These are phyloP conservation scores for Bombyx huttoni DNA, from an alignment of 2,888 invertebrate genomes.

Conservation along the genomic window DNA sequence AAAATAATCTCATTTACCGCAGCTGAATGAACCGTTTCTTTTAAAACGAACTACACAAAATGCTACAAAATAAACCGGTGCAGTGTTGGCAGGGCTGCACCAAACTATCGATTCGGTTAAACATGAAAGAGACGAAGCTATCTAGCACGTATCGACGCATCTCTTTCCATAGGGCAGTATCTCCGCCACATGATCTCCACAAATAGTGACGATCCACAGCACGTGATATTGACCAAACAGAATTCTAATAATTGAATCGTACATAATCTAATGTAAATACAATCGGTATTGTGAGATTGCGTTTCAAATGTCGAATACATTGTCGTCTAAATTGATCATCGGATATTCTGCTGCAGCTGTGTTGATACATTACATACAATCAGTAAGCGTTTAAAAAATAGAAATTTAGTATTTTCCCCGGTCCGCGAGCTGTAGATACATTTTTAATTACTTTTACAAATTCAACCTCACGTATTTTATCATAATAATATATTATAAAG, in stretches of 20 bases:
- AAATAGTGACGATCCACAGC: slow-evolving; percentile 5
- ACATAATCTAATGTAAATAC: neutral
- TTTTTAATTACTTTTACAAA: no score
- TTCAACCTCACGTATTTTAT: no score
- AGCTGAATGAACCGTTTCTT: neutral
- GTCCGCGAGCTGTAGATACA: no score
- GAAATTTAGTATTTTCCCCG: no score
- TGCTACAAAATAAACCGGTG: neutral
- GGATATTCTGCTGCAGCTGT: neutral
- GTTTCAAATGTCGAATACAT: neutral
- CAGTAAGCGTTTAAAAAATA: no score
- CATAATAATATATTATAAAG: no score
- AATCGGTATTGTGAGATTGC: neutral
- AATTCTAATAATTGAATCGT: slow-evolving; percentile 8
- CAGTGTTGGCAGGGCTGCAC: slow-evolving; percentile 18
- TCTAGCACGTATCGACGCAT: slow-evolving; percentile 1
- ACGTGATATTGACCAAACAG: slow-evolving; percentile 6
- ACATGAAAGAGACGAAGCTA: slow-evolving; percentile 12
- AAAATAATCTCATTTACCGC: neutral
- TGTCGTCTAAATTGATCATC: neutral
- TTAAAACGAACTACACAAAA: neutral
- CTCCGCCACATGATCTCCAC: slow-evolving; percentile 4
- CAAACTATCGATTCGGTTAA: slow-evolving; percentile 23
- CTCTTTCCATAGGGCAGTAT: slow-evolving; percentile 2
- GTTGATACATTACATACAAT: neutral